phyloP scores from a whole-genome alignment of 2,797 vertebrate species.

The Notolabrus celidotus region DNA sequence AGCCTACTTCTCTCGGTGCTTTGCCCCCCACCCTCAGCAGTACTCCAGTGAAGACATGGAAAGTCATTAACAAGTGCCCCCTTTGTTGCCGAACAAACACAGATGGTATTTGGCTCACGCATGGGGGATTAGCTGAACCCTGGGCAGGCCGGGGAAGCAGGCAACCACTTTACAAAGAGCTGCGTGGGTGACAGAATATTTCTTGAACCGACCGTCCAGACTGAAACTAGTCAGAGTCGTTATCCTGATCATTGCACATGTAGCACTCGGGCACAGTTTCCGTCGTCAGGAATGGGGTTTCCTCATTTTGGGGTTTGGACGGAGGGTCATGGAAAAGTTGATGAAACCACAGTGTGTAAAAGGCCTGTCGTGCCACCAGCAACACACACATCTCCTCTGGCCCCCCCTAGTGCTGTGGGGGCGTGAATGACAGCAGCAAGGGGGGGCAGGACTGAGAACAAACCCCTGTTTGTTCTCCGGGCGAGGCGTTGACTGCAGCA shows the following conservation, averaged over 20 bases:
- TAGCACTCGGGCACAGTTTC: slow-evolving; percentile 4
- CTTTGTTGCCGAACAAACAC: slow-evolving; percentile 90
- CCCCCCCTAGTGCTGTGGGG: slow-evolving; percentile 64
- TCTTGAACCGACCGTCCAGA: slow-evolving; percentile 36
- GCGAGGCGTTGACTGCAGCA: slow-evolving; percentile 67
- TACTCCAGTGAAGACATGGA: slow-evolving; percentile 85
- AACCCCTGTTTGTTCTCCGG: slow-evolving; percentile 77
- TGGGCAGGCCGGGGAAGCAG: slow-evolving; percentile 74
- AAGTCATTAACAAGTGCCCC: slow-evolving; percentile 89
- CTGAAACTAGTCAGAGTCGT: not conserved
- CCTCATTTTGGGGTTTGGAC: not conserved
- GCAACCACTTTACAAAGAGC: slow-evolving; percentile 72
- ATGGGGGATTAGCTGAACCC: slow-evolving; percentile 87
- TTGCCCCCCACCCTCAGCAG: slow-evolving; percentile 45
- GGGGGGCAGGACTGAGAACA: slow-evolving; percentile 74
- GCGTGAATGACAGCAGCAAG: slow-evolving; percentile 52
- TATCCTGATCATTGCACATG: slow-evolving; percentile 13
- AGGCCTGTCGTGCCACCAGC: slow-evolving; percentile 25
- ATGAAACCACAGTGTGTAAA: too few relatives aligned
- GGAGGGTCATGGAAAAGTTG: slow-evolving; percentile 13
- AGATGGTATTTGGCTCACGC: slow-evolving; percentile 89
- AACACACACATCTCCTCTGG: slow-evolving; percentile 51
- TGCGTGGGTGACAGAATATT: slow-evolving; percentile 62
- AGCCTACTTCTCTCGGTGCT: slow-evolving; percentile 46
- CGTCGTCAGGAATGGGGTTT: not conserved